phyloP scores from a whole-genome alignment of 2,113 vertebrate genomes.

The Mormyrus iriodes region DNA sequence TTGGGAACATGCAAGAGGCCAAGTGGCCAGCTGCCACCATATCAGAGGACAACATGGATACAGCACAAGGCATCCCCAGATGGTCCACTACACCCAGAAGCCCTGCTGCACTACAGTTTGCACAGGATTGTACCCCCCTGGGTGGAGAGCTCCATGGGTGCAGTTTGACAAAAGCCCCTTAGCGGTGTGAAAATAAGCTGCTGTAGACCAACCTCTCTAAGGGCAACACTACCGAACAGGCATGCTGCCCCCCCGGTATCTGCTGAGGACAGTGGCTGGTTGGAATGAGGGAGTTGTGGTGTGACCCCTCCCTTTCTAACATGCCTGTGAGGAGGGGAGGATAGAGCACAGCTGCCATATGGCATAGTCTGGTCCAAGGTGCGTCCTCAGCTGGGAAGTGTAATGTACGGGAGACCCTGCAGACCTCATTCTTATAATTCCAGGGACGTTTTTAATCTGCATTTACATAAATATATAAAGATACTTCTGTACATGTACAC shows the following conservation, averaged over 20 bases:
- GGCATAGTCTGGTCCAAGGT: not conserved
- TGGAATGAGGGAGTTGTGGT: not conserved
- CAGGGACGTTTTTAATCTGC: conserved; percentile 26
- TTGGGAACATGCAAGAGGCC: not conserved
- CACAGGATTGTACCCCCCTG: not conserved
- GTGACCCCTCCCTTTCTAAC: not conserved
- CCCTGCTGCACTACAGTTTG: not conserved
- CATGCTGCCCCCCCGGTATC: not conserved
- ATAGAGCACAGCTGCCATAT: not conserved
- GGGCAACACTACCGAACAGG: not conserved
- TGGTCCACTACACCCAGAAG: not conserved
- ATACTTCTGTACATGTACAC: conserved; percentile 35
- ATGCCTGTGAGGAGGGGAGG: not conserved
- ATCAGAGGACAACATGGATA: not conserved
- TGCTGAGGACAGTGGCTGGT: not conserved
- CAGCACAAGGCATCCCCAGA: not conserved
- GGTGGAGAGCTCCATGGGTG: not conserved
- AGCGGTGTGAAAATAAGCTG: not conserved
- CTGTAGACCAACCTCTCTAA: not conserved
- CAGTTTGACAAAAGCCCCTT: not conserved
- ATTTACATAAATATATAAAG: conserved; percentile 42
- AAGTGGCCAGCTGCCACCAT: not conserved
- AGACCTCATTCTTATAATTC: conserved; percentile 27
- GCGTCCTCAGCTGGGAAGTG: conserved; percentile 15
- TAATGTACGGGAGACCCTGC: not conserved